These are phyloP conservation scores for Stomatorhinus ivindoensis DNA, from an alignment of 2,113 vertebrate species.

Conservation along the genomic window DNA sequence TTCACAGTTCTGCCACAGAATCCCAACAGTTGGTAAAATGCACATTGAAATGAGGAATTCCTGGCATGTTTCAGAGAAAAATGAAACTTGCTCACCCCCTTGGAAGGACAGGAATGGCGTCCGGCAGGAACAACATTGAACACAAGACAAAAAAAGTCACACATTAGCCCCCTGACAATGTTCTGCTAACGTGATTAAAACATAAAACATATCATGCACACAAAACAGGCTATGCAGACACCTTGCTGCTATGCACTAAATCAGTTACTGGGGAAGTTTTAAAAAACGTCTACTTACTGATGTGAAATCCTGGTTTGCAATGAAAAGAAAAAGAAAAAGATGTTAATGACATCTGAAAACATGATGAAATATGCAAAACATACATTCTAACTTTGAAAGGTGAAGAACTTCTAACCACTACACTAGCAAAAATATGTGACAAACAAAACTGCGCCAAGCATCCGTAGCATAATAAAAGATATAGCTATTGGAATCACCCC, in stretches of 20 bases:
- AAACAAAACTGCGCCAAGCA: neutral
- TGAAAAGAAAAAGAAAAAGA: neutral
- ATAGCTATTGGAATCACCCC: neutral
- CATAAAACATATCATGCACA: neutral
- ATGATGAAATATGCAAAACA: neutral
- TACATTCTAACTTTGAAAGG: neutral
- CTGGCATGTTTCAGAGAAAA: neutral
- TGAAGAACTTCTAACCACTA: neutral
- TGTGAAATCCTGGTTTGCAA: slow-evolving; percentile 59
- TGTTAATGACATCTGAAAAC: neutral
- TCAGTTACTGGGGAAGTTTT: neutral
- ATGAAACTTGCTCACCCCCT: slow-evolving; percentile 53
- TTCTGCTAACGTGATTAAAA: neutral
- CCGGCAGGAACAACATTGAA: slow-evolving; percentile 13
- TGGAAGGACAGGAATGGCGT: slow-evolving; percentile 21
- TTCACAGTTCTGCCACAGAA: neutral
- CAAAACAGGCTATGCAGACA: neutral
- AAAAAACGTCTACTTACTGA: slow-evolving; percentile 54
- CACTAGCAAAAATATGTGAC: neutral
- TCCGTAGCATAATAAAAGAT: neutral
- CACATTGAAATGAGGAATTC: neutral
- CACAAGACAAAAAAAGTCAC: neutral
- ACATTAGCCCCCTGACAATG: neutral
- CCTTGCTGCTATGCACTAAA: neutral
- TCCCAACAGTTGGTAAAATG: neutral